Conservation (phyloP, 2,888 invertebrate species). For the Hirtodrosophila confusa region DNA sequence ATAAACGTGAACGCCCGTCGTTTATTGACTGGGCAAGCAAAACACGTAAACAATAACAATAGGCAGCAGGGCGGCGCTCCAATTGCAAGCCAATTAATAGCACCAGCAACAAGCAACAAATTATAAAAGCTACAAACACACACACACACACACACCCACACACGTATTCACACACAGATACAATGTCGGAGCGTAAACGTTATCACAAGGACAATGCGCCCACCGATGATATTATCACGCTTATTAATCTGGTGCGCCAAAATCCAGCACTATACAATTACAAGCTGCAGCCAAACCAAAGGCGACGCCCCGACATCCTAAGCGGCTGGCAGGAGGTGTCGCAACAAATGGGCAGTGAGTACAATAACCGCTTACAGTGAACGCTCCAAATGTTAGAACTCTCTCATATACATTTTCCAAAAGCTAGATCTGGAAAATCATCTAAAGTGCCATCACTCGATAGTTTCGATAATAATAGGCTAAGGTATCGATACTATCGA, state of each 20-base stretch:
- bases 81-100: constrained; percentile 3
- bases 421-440: no score
- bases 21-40: constrained; percentile 1
- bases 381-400: no score
- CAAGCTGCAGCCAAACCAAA: constrained; percentile 79
- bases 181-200: constrained; percentile 90
- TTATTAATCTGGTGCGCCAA: constrained; percentile 80
- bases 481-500: no score
- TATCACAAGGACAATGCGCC: constrained; percentile 82
- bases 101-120: constrained; percentile 1
- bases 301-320: constrained; percentile 79
- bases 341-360: constrained; percentile 80
- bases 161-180: constrained; percentile 77
- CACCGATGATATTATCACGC: constrained; percentile 80
- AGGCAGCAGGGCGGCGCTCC: background rate
- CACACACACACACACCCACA: constrained; percentile 1
- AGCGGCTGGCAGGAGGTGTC: constrained; percentile 81
- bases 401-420: no score
- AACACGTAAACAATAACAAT: constrained; percentile 34
- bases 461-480: no score
- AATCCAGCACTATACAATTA: constrained; percentile 83
- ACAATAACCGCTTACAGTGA: background rate
- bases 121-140: constrained; percentile 8
- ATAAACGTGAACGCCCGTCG: constrained; percentile 12
- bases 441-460: no score